phyloP scores from a whole-genome alignment of 2,113 vertebrate genomes.

The Sander vitreus region DNA sequence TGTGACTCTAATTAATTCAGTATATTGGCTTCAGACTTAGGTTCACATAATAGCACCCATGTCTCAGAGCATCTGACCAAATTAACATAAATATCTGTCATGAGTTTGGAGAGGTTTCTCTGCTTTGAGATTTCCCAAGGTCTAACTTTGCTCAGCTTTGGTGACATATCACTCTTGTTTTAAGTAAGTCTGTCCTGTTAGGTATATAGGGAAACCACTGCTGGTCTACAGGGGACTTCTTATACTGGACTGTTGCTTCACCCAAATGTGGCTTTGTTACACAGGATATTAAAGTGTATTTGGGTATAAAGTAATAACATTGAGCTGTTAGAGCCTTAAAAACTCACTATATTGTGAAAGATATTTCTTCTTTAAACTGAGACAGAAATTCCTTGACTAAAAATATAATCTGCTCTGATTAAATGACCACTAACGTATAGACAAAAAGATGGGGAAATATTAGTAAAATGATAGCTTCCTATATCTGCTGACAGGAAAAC shows the following conservation, averaged over 20 bases:
- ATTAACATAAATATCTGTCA: constrained; percentile 79
- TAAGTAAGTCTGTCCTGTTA: background rate
- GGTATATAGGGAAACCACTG: background rate
- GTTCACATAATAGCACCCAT: constrained; percentile 62
- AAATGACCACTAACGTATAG: background rate
- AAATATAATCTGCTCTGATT: background rate
- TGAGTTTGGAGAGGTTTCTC: constrained; percentile 64
- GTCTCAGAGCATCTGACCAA: constrained; percentile 69
- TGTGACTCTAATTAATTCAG: constrained; percentile 80
- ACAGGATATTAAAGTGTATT: background rate
- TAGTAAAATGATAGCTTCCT: background rate
- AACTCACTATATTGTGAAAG: background rate
- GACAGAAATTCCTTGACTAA: background rate
- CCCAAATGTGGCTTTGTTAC: background rate
- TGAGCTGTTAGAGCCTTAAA: background rate
- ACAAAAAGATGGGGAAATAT: background rate
- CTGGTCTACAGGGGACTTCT: background rate
- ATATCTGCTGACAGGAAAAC: background rate
- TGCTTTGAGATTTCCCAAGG: constrained; percentile 28
- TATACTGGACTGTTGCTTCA: background rate
- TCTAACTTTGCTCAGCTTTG: constrained; percentile 12
- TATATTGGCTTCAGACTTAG: constrained; percentile 58
- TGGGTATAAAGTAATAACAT: background rate
- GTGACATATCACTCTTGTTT: constrained; percentile 14
- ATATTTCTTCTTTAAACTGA: background rate